These are phyloP conservation scores for Drepanosiphum platanoidis DNA, from an alignment of 2,888 invertebrate species.

Conservation along the genomic window DNA sequence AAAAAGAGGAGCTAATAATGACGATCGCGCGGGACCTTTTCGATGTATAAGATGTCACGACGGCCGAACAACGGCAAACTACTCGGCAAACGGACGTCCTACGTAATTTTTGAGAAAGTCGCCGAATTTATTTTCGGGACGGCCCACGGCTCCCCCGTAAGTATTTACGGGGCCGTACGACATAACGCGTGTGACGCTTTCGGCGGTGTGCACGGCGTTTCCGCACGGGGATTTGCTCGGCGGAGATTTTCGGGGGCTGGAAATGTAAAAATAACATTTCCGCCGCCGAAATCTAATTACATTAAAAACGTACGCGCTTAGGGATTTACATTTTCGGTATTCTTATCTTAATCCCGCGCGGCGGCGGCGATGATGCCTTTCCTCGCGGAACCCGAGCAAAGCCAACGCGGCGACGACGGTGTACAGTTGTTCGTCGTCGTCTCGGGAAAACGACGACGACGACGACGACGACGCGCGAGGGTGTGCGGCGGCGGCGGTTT, in stretches of 20 bases:
- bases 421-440: not conserved
- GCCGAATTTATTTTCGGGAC: too few relatives aligned
- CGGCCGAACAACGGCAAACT: too few relatives aligned
- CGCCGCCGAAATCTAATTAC: slow-evolving; percentile 48
- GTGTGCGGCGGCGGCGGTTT: too few relatives aligned
- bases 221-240: not conserved
- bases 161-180: too few relatives aligned
- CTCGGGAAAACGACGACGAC: not conserved
- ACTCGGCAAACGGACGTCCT: too few relatives aligned
- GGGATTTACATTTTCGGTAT: slow-evolving; percentile 27
- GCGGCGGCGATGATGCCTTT: not conserved
- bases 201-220: not conserved
- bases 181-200: too few relatives aligned
- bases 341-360: slow-evolving; percentile 43
- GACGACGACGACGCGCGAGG: not conserved
- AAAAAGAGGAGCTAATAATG: too few relatives aligned
- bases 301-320: slow-evolving; percentile 21
- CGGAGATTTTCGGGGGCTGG: not conserved
- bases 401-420: not conserved
- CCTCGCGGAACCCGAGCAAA: not conserved
- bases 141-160: too few relatives aligned
- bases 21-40: too few relatives aligned
- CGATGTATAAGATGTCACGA: too few relatives aligned
- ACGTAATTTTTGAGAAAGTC: too few relatives aligned
- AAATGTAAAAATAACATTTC: slow-evolving; percentile 39